These are phyloP conservation scores for Styela plicata DNA, from an alignment of 23 tunicate species.

Conservation along the genomic window DNA sequence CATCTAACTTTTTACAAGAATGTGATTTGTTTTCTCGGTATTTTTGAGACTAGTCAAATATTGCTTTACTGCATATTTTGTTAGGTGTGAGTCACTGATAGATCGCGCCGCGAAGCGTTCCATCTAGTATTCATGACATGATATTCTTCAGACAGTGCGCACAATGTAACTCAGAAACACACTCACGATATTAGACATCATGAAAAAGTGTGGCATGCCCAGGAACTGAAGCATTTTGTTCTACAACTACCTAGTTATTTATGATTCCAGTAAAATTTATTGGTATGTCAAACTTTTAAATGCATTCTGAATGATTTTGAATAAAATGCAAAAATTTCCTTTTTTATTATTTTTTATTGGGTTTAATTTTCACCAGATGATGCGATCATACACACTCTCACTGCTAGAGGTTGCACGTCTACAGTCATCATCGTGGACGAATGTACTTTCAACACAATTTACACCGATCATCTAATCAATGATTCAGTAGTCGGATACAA, in stretches of 20 bases:
- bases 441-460: neutral
- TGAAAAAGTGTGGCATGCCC: conserved; percentile 21
- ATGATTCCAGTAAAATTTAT: neutral
- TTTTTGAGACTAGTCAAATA: too few relatives aligned
- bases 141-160: conserved; percentile 24
- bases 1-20: too few relatives aligned
- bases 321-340: too few relatives aligned
- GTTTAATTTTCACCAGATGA: too few relatives aligned
- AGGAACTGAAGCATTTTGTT: neutral
- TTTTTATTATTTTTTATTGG: too few relatives aligned
- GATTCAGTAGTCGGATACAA: neutral
- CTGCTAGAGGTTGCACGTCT: neutral
- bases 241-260: neutral
- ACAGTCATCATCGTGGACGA: neutral
- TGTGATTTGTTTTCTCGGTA: too few relatives aligned
- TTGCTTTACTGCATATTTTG: too few relatives aligned
- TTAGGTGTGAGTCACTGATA: too few relatives aligned
- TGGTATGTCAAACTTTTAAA: too few relatives aligned
- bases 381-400: neutral
- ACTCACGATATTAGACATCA: neutral
- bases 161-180: conserved; percentile 21
- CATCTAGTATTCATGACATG: too few relatives aligned
- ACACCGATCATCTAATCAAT: neutral
- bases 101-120: too few relatives aligned
- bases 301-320: too few relatives aligned